Base-by-base conservation (phyloP, 2,888 invertebrate genomes). In the Apomyelois bistriatella region DNA sequence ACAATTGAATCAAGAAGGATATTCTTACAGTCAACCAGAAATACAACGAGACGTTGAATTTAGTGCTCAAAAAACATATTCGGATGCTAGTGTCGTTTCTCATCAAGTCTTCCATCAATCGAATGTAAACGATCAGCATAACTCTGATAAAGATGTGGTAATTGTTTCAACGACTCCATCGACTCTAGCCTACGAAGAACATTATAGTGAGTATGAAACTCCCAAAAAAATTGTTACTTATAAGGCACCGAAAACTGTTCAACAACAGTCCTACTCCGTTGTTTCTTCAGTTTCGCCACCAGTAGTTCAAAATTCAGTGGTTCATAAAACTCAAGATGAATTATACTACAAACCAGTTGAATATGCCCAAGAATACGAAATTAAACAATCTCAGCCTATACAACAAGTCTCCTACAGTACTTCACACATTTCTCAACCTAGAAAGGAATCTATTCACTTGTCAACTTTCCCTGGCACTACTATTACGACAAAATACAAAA, bases 101-200 rank as follows among this genome's bases (percentile, higher is more conserved):
- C 86, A 86, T 57, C 89, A 90, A 73, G 72, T 74, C 5, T 84
- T 82, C 63, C 81, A 87, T 56, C 79, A 81, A 54, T 64, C 68
- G 8, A 74, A 69, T 52, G 66, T 63, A 13, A 72, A 78, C 3
- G 64, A 58, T 46, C 65, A 80, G 55, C 69, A 74, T 43, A 60
- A 76, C 28, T 58, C 72, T 36, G 76, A 74, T n/a, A 80, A 85
- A 58, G 65, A 79, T 48, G 59, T 65, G 0, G 76, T 78, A 0
- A 77, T 75, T 60, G 81, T 88, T 16, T 85, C 88, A 3, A 79
- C 85, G 2, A 76, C 87, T 12, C 89, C 89, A 37, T 74, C 89
- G 10, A 76, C 74, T 8, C 66, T 89, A 12, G 63, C 79, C 4
- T 86, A 87, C 53, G 88, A 90, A 76, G 74, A 82, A 37, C 86